A percentile compares a stretch with the other conserved stretches of the same genome.
Evolutionary conservation across 2,113 vertebrate species (phyloP).

Genomic region (Sylvia atricapilla): DNA sequence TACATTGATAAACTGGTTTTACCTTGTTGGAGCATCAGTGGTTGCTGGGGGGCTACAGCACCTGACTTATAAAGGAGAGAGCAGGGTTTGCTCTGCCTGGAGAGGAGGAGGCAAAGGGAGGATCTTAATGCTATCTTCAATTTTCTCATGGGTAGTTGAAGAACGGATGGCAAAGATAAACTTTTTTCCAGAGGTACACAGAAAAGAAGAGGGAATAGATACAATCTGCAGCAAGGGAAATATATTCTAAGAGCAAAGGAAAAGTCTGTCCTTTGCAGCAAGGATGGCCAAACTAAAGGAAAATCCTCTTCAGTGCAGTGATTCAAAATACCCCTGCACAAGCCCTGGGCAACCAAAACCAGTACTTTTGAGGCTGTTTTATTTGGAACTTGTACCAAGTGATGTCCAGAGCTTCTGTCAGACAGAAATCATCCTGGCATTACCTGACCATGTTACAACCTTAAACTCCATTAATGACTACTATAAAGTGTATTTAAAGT

Average conservation of each 20-base stretch:
- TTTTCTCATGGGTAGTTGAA: background rate
- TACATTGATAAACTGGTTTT: background rate
- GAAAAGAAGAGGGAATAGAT: background rate
- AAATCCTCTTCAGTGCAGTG: background rate
- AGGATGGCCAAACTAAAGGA: background rate
- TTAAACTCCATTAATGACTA: background rate
- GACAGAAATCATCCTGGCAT: background rate
- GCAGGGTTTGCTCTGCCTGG: background rate
- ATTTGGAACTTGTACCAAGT: background rate
- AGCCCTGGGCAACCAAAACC: background rate
- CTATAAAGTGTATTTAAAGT: background rate
- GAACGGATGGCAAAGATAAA: background rate
- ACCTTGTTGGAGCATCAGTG: background rate
- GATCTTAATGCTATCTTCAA: background rate
- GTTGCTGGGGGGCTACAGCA: background rate
- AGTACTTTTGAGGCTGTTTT: background rate
- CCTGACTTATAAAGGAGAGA: background rate
- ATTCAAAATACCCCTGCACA: background rate
- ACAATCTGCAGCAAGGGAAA: background rate
- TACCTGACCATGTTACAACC: background rate
- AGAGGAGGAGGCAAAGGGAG: background rate
- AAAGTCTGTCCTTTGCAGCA: background rate
- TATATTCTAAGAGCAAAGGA: background rate
- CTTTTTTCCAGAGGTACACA: background rate
- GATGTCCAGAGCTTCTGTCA: background rate